phyloP scores from a whole-genome alignment of 2,113 vertebrate species.

The Trematocara zebra region DNA sequence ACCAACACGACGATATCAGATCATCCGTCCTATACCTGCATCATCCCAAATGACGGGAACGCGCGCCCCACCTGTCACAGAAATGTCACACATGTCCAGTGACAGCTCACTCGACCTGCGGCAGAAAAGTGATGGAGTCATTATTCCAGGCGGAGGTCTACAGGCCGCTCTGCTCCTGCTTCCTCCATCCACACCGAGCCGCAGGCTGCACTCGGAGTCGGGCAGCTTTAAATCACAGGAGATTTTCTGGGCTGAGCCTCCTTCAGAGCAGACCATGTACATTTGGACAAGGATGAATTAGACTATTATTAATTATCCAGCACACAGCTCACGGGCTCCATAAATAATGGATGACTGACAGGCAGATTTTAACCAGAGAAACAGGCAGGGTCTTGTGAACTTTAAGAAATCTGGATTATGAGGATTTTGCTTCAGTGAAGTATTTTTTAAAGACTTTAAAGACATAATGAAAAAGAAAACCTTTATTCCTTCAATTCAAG shows the following conservation, averaged over 20 bases:
- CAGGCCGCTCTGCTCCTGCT: neutral
- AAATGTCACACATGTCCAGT: neutral
- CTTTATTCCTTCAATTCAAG: neutral
- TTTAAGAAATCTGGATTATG: constrained; percentile 9
- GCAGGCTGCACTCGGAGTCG: neutral
- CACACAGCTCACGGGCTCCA: constrained; percentile 31
- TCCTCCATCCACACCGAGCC: neutral
- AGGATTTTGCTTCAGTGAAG: neutral
- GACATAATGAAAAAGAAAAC: neutral
- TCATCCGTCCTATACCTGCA: neutral
- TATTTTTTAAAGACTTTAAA: neutral
- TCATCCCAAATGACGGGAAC: neutral
- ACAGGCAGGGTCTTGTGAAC: constrained; percentile 27
- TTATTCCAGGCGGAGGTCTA: constrained; percentile 12
- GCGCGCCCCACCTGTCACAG: accelerated
- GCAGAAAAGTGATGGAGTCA: neutral
- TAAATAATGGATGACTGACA: constrained; percentile 58
- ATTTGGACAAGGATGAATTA: constrained; percentile 67
- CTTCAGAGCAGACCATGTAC: constrained; percentile 24
- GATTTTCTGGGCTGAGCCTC: constrained; percentile 36
- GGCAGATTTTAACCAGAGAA: constrained; percentile 52
- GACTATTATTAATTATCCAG: constrained; percentile 68
- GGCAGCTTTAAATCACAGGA: constrained; percentile 39
- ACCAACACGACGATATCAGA: too few relatives aligned
- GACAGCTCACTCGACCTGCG: neutral